Evolutionary conservation across 2,888 invertebrate genomes (phyloP).

Genomic region (Romanomermis culicivorax): DNA sequence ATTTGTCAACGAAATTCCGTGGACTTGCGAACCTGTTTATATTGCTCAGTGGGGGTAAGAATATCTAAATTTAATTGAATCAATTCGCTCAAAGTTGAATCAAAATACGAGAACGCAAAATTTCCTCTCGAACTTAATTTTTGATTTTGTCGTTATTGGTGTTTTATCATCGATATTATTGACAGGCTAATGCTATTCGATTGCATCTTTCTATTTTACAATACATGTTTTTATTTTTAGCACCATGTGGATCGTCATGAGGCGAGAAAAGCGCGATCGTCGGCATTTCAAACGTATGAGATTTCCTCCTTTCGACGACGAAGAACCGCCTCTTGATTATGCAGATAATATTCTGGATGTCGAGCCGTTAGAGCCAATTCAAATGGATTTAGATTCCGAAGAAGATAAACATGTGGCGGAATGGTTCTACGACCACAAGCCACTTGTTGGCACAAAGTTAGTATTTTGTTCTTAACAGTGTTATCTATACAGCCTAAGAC

Average conservation of each 20-base stretch:
- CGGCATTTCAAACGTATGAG: slow-evolving; percentile 97
- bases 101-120: no score
- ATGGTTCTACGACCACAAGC: slow-evolving; percentile 98
- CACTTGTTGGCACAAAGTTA: slow-evolving; percentile 67
- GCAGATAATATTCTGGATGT: slow-evolving; percentile 97
- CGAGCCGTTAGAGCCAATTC: slow-evolving; percentile 87
- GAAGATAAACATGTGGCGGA: slow-evolving; percentile 51
- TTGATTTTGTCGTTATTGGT: no score
- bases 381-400: slow-evolving; percentile 78
- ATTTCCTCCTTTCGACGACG: slow-evolving; percentile 98
- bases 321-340: slow-evolving; percentile 96
- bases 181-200: no score
- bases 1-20: slow-evolving; percentile 98
- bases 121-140: no score
- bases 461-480: slow-evolving; percentile 16
- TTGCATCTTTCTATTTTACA: no score
- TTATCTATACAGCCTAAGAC: background rate
- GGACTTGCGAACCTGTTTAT: slow-evolving; percentile 96
- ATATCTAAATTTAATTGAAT: background rate
- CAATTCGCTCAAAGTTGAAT: slow-evolving; percentile 3
- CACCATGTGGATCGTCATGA: slow-evolving; percentile 99
- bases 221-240: no score
- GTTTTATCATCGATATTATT: no score
- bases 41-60: slow-evolving; percentile 94
- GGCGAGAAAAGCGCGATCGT: slow-evolving; percentile 90